Evolutionary conservation across 2,888 invertebrate genomes (phyloP).

Genomic region (Rhamnusium bicolor): DNA sequence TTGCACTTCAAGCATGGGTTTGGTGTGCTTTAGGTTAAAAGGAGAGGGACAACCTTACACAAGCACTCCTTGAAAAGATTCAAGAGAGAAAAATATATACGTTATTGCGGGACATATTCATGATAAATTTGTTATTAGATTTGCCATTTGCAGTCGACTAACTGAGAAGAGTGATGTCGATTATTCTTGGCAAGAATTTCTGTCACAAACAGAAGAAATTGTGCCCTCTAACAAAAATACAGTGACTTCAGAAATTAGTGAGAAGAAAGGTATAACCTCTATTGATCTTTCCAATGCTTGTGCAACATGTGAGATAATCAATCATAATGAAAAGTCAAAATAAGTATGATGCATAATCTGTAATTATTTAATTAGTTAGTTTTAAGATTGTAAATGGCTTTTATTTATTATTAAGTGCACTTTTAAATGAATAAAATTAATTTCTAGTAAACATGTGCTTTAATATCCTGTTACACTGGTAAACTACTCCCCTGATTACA

Average conservation of each 20-base stretch:
- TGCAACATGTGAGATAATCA: conserved; percentile 52
- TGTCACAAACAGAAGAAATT: conserved; percentile 54
- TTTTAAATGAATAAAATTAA: conserved; percentile 26
- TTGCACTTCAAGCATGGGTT: conserved; percentile 72
- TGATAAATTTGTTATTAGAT: conserved; percentile 82
- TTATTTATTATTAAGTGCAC: conserved; percentile 48
- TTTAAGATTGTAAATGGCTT: conserved; percentile 36
- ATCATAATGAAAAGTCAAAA: conserved; percentile 57
- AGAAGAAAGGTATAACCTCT: conserved; percentile 45
- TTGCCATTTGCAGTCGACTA: conserved; percentile 85
- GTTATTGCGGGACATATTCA: conserved; percentile 84
- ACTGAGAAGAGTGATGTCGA: conserved; percentile 82
- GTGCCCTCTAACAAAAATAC: conserved; percentile 43
- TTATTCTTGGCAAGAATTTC: conserved; percentile 76
- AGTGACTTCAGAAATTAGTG: conserved; percentile 35
- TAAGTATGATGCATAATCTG: conserved; percentile 35
- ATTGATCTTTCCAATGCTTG: conserved; percentile 41
- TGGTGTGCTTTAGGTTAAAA: conserved; percentile 93
- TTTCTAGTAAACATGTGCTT: not conserved
- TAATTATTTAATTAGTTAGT: conserved; percentile 20
- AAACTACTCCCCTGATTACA: too few relatives aligned
- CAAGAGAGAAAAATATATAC: conserved; percentile 86
- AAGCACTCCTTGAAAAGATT: conserved; percentile 80
- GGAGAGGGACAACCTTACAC: conserved; percentile 81
- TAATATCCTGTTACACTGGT: not conserved